A percentile compares a stretch with the other conserved stretches of the same genome.
These are phyloP conservation scores for Alviniconcha marisindica DNA, from an alignment of 1,140 invertebrate species.

Conservation along the genomic window DNA sequence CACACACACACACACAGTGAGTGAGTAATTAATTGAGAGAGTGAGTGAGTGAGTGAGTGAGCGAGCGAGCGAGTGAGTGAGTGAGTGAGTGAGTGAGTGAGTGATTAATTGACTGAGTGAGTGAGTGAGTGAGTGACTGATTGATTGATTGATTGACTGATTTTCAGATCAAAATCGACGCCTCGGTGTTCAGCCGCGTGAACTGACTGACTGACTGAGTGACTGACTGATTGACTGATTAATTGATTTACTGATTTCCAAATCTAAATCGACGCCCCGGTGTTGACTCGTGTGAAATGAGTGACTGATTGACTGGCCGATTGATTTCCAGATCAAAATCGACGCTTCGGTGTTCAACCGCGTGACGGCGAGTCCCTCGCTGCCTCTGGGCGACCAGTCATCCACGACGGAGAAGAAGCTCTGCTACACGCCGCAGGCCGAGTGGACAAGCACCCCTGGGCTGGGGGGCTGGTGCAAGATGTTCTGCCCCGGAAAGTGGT, in stretches of 20 bases:
- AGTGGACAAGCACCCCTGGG: constrained; percentile 31
- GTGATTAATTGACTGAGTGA: no score
- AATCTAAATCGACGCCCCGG: constrained; percentile 33
- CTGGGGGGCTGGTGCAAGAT: constrained; percentile 35
- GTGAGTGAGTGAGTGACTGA: no score
- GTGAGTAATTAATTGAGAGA: no score
- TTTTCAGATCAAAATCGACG: constrained; percentile 27
- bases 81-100: no score
- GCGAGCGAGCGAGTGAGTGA: no score
- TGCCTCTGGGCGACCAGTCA: constrained; percentile 9
- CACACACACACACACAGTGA: no score
- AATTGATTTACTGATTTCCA: not conserved
- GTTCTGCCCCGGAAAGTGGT: constrained; percentile 36
- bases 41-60: no score
- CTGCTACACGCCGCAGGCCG: constrained; percentile 28
- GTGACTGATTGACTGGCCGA: not conserved
- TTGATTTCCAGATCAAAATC: constrained; percentile 22
- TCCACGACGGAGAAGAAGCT: constrained; percentile 19
- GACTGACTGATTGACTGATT: not conserved
- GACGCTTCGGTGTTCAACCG: constrained; percentile 36
- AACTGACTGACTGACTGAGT: constrained; percentile 6
- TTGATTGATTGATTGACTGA: no score
- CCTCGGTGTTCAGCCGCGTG: constrained; percentile 23
- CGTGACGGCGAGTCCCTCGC: not conserved
- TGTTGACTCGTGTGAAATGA: constrained; percentile 20